A percentile compares a stretch with the other conserved stretches of the same genome.
These are phyloP conservation scores for Eustalomyia histrio DNA, from an alignment of 2,888 invertebrate genomes.

Conservation along the genomic window DNA sequence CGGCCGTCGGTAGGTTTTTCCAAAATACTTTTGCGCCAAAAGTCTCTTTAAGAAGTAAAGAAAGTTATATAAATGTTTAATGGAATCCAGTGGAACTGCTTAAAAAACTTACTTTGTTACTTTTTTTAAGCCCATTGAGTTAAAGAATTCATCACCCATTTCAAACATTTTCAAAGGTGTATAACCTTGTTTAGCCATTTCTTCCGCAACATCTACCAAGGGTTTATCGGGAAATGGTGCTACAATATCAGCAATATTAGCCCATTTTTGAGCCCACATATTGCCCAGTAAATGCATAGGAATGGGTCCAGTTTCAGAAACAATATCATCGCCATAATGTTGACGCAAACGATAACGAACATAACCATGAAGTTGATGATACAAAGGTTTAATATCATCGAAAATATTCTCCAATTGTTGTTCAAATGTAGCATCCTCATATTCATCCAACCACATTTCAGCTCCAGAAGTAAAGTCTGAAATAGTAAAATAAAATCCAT, in stretches of 20 bases:
- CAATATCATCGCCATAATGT: slow-evolving; percentile 85
- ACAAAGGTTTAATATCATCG: slow-evolving; percentile 88
- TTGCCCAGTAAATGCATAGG: slow-evolving; percentile 89
- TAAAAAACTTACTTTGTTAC: slow-evolving; percentile 82
- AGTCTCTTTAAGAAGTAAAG: slow-evolving; percentile 80
- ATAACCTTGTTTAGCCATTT: slow-evolving; percentile 87
- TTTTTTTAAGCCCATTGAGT: slow-evolving; percentile 88
- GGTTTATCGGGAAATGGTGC: slow-evolving; percentile 87
- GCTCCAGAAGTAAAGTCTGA: slow-evolving; percentile 86
- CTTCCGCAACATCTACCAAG: slow-evolving; percentile 86
- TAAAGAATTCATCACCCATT: slow-evolving; percentile 92
- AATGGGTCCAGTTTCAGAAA: slow-evolving; percentile 85
- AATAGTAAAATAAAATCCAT: background rate
- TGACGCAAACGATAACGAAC: slow-evolving; percentile 86
- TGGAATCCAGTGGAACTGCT: background rate
- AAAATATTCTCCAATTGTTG: slow-evolving; percentile 85
- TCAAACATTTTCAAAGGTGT: slow-evolving; percentile 89
- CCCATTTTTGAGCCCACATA: slow-evolving; percentile 93
- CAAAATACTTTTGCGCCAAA: slow-evolving; percentile 93
- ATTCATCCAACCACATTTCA: slow-evolving; percentile 86
- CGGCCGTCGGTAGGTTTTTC: slow-evolving; percentile 87
- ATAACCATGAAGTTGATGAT: slow-evolving; percentile 90
- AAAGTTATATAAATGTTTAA: background rate
- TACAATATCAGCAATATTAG: slow-evolving; percentile 80
- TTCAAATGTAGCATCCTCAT: slow-evolving; percentile 86